Conservation (phyloP, 2,113 vertebrate species). For the Fulica atra region DNA sequence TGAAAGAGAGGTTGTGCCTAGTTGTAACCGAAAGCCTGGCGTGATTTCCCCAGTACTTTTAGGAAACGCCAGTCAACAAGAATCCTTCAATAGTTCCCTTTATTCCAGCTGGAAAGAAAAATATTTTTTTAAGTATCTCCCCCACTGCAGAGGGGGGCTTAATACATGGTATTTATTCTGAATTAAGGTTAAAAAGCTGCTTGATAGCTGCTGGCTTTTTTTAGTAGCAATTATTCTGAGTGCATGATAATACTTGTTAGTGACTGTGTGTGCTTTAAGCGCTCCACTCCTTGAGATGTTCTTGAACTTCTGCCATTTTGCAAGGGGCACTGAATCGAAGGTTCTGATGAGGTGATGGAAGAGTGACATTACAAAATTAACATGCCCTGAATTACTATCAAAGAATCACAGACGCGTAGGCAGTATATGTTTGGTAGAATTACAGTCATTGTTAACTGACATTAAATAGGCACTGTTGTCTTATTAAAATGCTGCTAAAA, state of each 20-base stretch:
- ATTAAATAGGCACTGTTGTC: not conserved
- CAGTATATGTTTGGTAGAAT: not conserved
- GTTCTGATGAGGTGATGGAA: not conserved
- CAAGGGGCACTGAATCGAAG: not conserved
- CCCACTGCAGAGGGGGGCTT: not conserved
- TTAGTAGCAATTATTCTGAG: slow-evolving; percentile 26
- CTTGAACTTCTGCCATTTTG: slow-evolving; percentile 59
- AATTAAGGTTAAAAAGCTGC: slow-evolving; percentile 37
- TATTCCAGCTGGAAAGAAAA: not conserved
- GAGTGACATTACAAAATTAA: not conserved
- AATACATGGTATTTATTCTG: not conserved
- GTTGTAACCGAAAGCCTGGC: not conserved
- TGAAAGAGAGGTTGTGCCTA: not conserved
- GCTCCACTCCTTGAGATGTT: slow-evolving; percentile 4
- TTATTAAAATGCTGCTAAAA: not conserved
- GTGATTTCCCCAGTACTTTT: not conserved
- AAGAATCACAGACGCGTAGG: not conserved
- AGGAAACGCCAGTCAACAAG: not conserved
- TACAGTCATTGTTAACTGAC: not conserved
- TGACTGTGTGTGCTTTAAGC: not conserved
- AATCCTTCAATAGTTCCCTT: not conserved
- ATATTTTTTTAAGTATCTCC: not conserved
- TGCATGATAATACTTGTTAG: slow-evolving; percentile 24
- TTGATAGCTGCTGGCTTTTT: not conserved
- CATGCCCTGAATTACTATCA: not conserved